A percentile compares a stretch with the other conserved stretches of the same genome.
These are phyloP conservation scores for Lasius platythorax DNA, from an alignment of 2,888 invertebrate genomes.

Conservation along the genomic window DNA sequence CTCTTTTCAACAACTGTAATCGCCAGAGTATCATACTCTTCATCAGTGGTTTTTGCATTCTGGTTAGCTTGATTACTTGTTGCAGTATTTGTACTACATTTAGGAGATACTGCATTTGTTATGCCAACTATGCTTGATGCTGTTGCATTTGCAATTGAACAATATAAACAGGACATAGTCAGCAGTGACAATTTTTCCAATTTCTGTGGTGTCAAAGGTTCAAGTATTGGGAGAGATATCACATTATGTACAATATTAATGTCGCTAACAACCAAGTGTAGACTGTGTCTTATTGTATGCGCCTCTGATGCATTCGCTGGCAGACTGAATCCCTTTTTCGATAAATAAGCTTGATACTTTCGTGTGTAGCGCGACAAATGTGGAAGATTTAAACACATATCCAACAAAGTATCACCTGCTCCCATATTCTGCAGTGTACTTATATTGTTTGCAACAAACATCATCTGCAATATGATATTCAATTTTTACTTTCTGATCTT, in stretches of 20 bases:
- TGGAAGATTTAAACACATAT: conserved; percentile 93
- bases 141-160: conserved; percentile 91
- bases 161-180: conserved; percentile 94
- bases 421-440: conserved; percentile 92
- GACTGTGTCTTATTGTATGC: conserved; percentile 91
- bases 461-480: conserved; percentile 87
- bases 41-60: conserved; percentile 87
- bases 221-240: conserved; percentile 94
- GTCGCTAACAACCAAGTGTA: conserved; percentile 93
- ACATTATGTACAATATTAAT: conserved; percentile 94
- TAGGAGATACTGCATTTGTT: conserved; percentile 88
- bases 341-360: conserved; percentile 89
- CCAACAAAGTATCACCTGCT: conserved; percentile 93
- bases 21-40: conserved; percentile 93
- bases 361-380: conserved; percentile 89
- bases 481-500: conserved; percentile 6
- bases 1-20: conserved; percentile 95
- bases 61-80: conserved; percentile 77
- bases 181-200: conserved; percentile 93
- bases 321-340: conserved; percentile 89
- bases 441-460: conserved; percentile 93
- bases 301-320: conserved; percentile 92
- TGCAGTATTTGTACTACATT: conserved; percentile 85
- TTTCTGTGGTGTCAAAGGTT: conserved; percentile 94
- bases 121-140: conserved; percentile 88